phyloP scores from a whole-genome alignment of 1,140 invertebrate genomes.

The Episyrphus balteatus region DNA sequence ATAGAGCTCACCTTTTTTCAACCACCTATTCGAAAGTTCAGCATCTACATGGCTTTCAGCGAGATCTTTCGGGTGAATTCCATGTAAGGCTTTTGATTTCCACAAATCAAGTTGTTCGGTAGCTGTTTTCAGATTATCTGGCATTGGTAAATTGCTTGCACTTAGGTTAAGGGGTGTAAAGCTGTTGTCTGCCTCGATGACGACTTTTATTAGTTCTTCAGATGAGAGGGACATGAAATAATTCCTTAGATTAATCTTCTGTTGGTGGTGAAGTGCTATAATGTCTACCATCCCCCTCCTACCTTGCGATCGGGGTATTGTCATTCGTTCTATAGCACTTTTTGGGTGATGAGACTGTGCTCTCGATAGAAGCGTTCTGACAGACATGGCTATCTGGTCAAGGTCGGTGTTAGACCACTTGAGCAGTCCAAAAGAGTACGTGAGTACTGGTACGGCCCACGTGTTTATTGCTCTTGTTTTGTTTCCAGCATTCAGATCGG shows the following conservation, averaged over 20 bases:
- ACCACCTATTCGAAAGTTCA: constrained; percentile 15
- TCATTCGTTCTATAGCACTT: background rate
- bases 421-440: background rate
- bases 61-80: constrained; percentile 11
- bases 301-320: background rate
- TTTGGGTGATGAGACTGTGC: background rate
- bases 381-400: background rate
- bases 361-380: background rate
- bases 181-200: background rate
- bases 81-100: constrained; percentile 13
- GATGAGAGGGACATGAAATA: background rate
- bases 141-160: background rate
- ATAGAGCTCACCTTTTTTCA: constrained; percentile 11
- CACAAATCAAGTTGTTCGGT: background rate
- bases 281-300: background rate
- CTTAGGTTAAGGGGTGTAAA: background rate
- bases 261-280: background rate
- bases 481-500: background rate
- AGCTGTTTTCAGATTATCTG: background rate
- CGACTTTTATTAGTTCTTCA: background rate
- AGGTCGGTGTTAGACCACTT: background rate
- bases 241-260: background rate
- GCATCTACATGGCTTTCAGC: constrained; percentile 12
- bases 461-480: background rate
- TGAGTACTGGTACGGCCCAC: background rate